phyloP scores from a whole-genome alignment of 2,113 vertebrate species.

The Lasiurus cinereus region DNA sequence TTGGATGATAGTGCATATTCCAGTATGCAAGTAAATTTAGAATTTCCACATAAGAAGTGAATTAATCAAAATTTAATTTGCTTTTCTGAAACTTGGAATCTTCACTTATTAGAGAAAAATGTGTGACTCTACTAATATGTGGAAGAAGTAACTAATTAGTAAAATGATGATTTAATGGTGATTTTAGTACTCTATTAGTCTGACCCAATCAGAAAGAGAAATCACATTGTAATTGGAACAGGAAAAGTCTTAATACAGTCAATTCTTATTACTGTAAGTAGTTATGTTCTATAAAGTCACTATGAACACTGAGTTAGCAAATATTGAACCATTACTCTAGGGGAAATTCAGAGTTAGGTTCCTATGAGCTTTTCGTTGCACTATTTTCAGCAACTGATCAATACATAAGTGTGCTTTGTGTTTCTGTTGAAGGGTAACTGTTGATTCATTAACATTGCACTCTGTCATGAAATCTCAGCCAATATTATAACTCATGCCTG shows the following conservation, averaged over 20 bases:
- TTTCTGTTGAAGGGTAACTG: neutral
- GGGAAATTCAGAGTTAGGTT: neutral
- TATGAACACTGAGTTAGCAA: neutral
- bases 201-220: neutral
- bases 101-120: neutral
- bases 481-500: neutral
- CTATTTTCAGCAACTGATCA: neutral
- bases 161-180: neutral
- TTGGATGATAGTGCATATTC: slow-evolving; percentile 25
- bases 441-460: neutral
- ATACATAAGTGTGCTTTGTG: neutral
- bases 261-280: neutral
- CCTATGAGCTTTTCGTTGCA: neutral
- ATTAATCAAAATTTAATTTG: neutral
- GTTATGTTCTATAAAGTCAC: neutral
- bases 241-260: neutral
- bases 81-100: slow-evolving; percentile 12
- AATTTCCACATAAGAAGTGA: slow-evolving; percentile 20
- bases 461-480: neutral
- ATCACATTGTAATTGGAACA: neutral
- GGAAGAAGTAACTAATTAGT: slow-evolving; percentile 41
- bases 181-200: neutral
- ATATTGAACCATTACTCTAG: neutral
- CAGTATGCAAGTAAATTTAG: neutral
- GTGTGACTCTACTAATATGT: neutral